Evolutionary conservation across 2,888 invertebrate species (phyloP).

Genomic region (Drosophila anceps): DNA sequence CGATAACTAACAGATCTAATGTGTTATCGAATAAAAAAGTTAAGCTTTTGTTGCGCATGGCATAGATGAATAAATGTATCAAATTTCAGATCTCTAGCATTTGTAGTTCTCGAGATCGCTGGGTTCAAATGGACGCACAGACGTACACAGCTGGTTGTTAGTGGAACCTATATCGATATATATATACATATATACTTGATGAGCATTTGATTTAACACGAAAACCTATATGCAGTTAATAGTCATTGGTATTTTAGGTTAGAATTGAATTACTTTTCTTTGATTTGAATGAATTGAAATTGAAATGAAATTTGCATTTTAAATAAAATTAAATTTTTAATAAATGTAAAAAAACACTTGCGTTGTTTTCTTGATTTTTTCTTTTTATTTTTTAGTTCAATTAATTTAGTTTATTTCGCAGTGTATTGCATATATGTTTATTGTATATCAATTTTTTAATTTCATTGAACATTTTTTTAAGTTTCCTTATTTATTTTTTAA

Average conservation of each 20-base stretch:
- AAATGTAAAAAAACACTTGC: conserved; percentile 16
- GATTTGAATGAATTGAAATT: not conserved
- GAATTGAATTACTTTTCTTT: too few relatives aligned
- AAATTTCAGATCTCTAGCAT: not conserved
- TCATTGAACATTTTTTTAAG: conserved; percentile 28
- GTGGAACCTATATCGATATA: too few relatives aligned
- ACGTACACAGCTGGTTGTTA: too few relatives aligned
- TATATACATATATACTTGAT: too few relatives aligned
- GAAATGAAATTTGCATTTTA: not conserved
- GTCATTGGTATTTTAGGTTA: too few relatives aligned
- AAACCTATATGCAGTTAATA: too few relatives aligned
- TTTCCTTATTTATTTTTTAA: not conserved
- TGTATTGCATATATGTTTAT: conserved; percentile 33
- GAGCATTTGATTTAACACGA: too few relatives aligned
- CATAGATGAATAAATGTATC: not conserved
- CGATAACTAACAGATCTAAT: too few relatives aligned
- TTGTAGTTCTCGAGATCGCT: not conserved
- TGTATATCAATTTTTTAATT: conserved; percentile 15
- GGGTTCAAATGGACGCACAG: not conserved
- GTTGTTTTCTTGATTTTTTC: conserved; percentile 28
- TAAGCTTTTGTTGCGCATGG: not conserved
- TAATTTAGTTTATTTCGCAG: conserved; percentile 6
- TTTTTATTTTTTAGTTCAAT: conserved; percentile 20
- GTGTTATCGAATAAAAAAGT: not conserved
- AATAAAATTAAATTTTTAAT: not conserved